Base-by-base conservation (phyloP, 2,797 vertebrate species). In the Microctenopoma steveboyesi region DNA sequence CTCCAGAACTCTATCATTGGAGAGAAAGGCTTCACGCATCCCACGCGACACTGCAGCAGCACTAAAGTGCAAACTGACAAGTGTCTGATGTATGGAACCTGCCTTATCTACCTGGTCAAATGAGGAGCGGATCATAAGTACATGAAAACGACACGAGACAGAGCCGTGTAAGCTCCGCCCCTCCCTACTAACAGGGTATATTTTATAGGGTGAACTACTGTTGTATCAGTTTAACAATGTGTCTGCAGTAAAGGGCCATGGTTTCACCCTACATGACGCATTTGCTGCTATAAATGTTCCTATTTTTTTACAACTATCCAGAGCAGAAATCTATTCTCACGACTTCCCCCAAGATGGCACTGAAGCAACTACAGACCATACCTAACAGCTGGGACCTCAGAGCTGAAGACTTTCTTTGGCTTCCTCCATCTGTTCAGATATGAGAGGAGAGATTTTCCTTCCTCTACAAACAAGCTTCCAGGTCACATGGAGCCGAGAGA, bases 41-140 rank as follows among this genome's bases (percentile, higher is more conserved):
- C 35, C 42, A 62, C 64, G 65, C 66, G 55, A 79, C 64, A 60
- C 43, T 4, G 47, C 33, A 51, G 58, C 25, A 47, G 53, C 58
- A 25, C 57, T 69, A 42, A 55, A 67, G 45, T 13, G 28, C 60
- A 42, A 22, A 63, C 11, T 70, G 46, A 45, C 45, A 39, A 64
- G 55, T 46, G 11, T 64, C 27, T 64, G 46, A 53, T 28, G 22
- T 50, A 46, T 55, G 64, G n/a, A 59, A 64, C 49, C 42, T 27
- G 6, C 40, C 45, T 35, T 48, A 30, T 61, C 28, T 37, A 52
- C 54, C 13, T 46, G 55, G 33, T 64, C 71, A 67, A 83, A 80
- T 42, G 33, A 69, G 9, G 7, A 28, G 62, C 50, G 30, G 9
- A 67, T 43, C 0, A 0, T 9, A 18, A 15, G 46, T 40, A 53